Evolutionary conservation across 2,888 invertebrate species (phyloP).

Genomic region (Scaptomyza caliginosa): DNA sequence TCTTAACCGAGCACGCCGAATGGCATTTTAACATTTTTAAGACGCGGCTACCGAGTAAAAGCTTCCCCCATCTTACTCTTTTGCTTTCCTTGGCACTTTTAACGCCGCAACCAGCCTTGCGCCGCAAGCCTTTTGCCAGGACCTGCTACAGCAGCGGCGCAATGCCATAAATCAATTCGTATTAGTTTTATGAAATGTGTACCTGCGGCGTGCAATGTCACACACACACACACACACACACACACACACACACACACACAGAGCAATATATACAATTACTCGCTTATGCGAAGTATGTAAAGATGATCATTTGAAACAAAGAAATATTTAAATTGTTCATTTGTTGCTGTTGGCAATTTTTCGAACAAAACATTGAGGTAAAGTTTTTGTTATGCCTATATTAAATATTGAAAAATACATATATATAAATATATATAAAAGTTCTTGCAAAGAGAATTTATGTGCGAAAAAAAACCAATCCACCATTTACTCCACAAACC

Average conservation of each 20-base stretch:
- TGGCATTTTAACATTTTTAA: slow-evolving; percentile 70
- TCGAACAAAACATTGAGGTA: too few relatives aligned
- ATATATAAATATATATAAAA: too few relatives aligned
- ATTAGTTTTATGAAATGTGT: slow-evolving; percentile 84
- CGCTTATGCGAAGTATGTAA: slow-evolving; percentile 29
- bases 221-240: slow-evolving; percentile 24
- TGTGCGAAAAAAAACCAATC: too few relatives aligned
- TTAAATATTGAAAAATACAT: too few relatives aligned
- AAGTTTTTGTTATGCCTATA: too few relatives aligned
- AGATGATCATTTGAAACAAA: not conserved
- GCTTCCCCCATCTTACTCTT: not conserved
- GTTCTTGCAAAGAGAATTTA: too few relatives aligned
- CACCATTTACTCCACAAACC: too few relatives aligned
- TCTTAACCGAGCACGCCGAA: slow-evolving; percentile 54
- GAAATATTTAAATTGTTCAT: too few relatives aligned
- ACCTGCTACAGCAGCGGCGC: slow-evolving; percentile 33
- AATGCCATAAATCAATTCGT: slow-evolving; percentile 83
- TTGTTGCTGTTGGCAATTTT: too few relatives aligned
- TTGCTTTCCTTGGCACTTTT: not conserved
- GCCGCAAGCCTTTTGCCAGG: slow-evolving; percentile 69
- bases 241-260: slow-evolving; percentile 10
- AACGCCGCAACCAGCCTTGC: not conserved
- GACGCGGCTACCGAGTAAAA: slow-evolving; percentile 37
- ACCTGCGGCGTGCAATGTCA: slow-evolving; percentile 78
- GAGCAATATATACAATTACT: not conserved